phyloP scores from a whole-genome alignment of 2,888 invertebrate species.

The Drosophila picticornis region DNA sequence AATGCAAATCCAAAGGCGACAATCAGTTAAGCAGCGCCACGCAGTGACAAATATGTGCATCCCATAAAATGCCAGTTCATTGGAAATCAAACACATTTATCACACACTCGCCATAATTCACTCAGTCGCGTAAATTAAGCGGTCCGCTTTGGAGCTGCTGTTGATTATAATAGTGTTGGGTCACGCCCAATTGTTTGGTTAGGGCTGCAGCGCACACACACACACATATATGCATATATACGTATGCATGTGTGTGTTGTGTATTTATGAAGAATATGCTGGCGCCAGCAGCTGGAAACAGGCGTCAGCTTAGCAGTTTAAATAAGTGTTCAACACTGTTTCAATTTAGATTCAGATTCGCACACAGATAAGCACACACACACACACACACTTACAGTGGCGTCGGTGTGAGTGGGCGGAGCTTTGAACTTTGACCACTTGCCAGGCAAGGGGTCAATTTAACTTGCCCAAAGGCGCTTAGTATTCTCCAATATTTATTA shows the following conservation, averaged over 20 bases:
- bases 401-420: background rate
- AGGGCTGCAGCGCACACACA: background rate
- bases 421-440: background rate
- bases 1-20: slow-evolving; percentile 36
- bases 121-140: slow-evolving; percentile 55
- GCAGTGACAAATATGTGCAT: slow-evolving; percentile 46
- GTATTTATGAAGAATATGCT: slow-evolving; percentile 53
- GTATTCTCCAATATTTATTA: background rate
- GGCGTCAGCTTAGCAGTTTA: slow-evolving; percentile 53
- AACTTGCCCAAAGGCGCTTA: background rate
- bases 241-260: background rate
- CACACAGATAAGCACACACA: slow-evolving; percentile 19
- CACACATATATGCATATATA: background rate
- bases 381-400: slow-evolving; percentile 18
- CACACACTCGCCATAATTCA: slow-evolving; percentile 65
- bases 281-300: slow-evolving; percentile 61
- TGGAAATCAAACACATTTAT: slow-evolving; percentile 78
- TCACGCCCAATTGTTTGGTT: slow-evolving; percentile 17
- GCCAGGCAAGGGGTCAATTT: background rate
- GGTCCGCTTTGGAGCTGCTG: slow-evolving; percentile 12
- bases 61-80: slow-evolving; percentile 67
- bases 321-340: slow-evolving; percentile 71
- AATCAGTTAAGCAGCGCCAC: slow-evolving; percentile 45
- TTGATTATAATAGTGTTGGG: slow-evolving; percentile 4
- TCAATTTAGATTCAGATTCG: slow-evolving; percentile 61